Conservation (phyloP, 2,888 invertebrate genomes). For the Linnaemya tessellans region DNA sequence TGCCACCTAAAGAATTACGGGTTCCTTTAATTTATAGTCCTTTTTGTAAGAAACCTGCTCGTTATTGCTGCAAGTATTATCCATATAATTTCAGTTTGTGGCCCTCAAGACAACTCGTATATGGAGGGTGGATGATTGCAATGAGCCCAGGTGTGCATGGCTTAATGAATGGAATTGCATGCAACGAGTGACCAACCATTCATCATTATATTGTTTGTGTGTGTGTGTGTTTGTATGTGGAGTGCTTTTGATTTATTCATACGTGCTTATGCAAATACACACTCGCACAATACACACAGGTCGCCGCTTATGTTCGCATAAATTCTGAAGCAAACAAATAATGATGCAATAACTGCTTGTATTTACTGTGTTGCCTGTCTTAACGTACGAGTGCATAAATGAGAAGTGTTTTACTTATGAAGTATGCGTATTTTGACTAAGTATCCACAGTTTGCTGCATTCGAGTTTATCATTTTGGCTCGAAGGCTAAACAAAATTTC, state of each 20-base stretch:
- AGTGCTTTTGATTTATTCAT: slow-evolving; percentile 63
- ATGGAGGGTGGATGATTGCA: slow-evolving; percentile 25
- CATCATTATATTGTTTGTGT: slow-evolving; percentile 20
- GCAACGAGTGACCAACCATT: slow-evolving; percentile 43
- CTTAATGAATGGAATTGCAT: slow-evolving; percentile 32
- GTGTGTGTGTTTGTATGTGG: not conserved
- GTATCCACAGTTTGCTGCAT: slow-evolving; percentile 36
- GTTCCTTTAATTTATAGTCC: slow-evolving; percentile 28
- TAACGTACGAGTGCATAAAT: slow-evolving; percentile 14
- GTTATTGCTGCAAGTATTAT: not conserved
- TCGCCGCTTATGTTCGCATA: slow-evolving; percentile 40
- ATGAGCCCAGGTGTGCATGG: slow-evolving; percentile 40
- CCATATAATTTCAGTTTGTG: slow-evolving; percentile 24
- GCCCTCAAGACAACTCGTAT: slow-evolving; percentile 25
- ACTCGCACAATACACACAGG: slow-evolving; percentile 26
- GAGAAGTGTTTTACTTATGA: slow-evolving; percentile 19
- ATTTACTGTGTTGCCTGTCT: slow-evolving; percentile 37
- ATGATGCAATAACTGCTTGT: slow-evolving; percentile 55
- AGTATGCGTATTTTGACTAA: slow-evolving; percentile 17
- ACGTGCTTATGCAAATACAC: slow-evolving; percentile 46
- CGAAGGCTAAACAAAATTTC: slow-evolving; percentile 20
- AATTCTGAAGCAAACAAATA: slow-evolving; percentile 55
- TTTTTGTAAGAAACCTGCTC: not conserved
- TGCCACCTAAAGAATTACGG: slow-evolving; percentile 27
- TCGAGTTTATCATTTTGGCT: slow-evolving; percentile 50